Conservation (phyloP, 2,888 invertebrate genomes). For the Lymantria monacha region DNA sequence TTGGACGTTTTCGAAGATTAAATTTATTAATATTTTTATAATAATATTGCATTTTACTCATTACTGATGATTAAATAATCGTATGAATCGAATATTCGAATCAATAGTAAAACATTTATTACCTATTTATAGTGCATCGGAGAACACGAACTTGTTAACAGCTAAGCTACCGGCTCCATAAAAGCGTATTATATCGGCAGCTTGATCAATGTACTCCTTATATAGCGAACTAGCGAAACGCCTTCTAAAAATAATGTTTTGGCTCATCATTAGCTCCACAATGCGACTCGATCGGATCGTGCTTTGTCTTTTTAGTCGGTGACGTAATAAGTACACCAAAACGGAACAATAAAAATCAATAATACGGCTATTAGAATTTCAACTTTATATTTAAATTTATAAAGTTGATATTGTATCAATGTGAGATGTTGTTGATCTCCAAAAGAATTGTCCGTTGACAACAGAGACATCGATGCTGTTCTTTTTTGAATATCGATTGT, state of each 20-base stretch:
- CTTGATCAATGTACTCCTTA: slow-evolving; percentile 55
- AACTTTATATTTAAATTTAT: slow-evolving; percentile 23
- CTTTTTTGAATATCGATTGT: slow-evolving; percentile 81
- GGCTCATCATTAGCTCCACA: slow-evolving; percentile 73
- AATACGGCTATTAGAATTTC: slow-evolving; percentile 25
- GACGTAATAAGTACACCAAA: slow-evolving; percentile 71
- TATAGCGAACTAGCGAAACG: slow-evolving; percentile 48
- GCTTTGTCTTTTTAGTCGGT: slow-evolving; percentile 80
- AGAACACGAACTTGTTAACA: slow-evolving; percentile 30
- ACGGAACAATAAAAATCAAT: slow-evolving; percentile 65
- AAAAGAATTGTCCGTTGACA: slow-evolving; percentile 79
- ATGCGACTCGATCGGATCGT: slow-evolving; percentile 66
- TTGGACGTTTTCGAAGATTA: no score
- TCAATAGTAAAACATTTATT: no score
- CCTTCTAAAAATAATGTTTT: slow-evolving; percentile 77
- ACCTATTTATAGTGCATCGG: no score
- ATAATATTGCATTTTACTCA: no score
- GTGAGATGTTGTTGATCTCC: slow-evolving; percentile 53
- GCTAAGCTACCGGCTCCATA: slow-evolving; percentile 63
- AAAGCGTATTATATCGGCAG: slow-evolving; percentile 58
- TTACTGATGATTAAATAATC: no score
- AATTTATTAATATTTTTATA: no score
- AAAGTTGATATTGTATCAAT: slow-evolving; percentile 36
- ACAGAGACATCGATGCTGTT: slow-evolving; percentile 79
- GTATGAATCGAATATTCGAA: no score